A percentile compares a stretch with the other conserved stretches of the same genome.
These are phyloP conservation scores for Metalampra italica DNA, from an alignment of 2,888 invertebrate species.

Conservation along the genomic window DNA sequence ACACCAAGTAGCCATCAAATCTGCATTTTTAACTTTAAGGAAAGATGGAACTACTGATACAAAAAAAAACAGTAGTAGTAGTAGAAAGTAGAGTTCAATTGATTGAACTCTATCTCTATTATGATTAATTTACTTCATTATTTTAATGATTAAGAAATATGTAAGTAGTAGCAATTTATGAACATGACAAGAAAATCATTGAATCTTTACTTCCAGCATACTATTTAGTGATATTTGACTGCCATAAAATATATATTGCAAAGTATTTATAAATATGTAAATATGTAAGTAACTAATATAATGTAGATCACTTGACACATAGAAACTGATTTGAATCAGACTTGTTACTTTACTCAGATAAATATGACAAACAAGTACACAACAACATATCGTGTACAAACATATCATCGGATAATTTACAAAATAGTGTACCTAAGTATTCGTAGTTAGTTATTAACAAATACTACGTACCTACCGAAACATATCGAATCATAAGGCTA, in stretches of 20 bases:
- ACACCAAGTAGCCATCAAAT: too few species aligned
- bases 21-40: too few species aligned
- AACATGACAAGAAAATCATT: neutral
- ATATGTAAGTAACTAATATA: neutral
- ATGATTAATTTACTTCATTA: too few species aligned
- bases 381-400: neutral
- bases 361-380: too few species aligned
- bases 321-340: neutral
- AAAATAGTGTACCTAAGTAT: neutral
- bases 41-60: too few species aligned
- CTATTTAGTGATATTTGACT: constrained; percentile 9
- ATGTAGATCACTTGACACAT: neutral
- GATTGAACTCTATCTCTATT: too few species aligned
- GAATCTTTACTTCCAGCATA: neutral
- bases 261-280: neutral
- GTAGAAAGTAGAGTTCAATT: too few species aligned
- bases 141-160: too few species aligned
- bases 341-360: too few species aligned
- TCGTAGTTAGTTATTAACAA: too few species aligned
- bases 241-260: constrained; percentile 7
- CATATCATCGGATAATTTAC: neutral
- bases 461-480: constrained; percentile 1
- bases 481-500: constrained; percentile 11
- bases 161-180: too few species aligned
- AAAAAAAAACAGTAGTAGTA: too few species aligned